Percentiles rank a stretch among this genome's conserved stretches.
These are phyloP conservation scores for Octomys mimax DNA, from an alignment of 2,797 vertebrate genomes.

Conservation along the genomic window DNA sequence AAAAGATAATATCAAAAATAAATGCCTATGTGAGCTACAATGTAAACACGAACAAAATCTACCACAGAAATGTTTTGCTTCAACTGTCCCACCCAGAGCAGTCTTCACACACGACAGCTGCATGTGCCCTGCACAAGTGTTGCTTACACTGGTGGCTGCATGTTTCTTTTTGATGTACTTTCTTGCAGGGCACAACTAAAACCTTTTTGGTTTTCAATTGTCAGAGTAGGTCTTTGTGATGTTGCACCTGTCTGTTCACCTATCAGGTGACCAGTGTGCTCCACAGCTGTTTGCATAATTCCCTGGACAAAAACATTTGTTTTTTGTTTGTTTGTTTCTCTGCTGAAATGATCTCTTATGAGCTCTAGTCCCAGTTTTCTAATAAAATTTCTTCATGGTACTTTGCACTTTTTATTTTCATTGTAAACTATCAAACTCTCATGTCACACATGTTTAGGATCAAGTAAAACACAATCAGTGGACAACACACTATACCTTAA, in stretches of 20 bases:
- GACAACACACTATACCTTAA: background rate
- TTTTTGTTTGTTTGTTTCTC: background rate
- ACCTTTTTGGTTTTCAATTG: background rate
- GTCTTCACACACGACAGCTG: too few species aligned
- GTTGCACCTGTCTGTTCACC: background rate
- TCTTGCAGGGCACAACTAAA: background rate
- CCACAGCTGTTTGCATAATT: background rate
- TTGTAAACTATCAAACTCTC: background rate
- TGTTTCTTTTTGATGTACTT: background rate
- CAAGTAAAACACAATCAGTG: background rate
- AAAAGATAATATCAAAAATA: background rate
- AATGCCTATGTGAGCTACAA: background rate
- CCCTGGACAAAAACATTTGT: background rate
- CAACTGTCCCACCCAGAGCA: too few species aligned
- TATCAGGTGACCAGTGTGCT: background rate
- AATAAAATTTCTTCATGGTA: background rate
- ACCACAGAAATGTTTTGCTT: background rate
- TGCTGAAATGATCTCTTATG: background rate
- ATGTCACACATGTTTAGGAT: background rate
- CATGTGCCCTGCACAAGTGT: background rate
- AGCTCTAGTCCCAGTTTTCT: background rate
- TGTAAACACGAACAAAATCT: background rate
- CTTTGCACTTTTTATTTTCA: background rate
- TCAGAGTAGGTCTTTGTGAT: background rate
- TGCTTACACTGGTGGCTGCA: too few species aligned